Percentiles rank a stretch among this genome's conserved stretches.
Evolutionary conservation across 2,888 invertebrate species (phyloP).

Genomic region (Gnatocerus cornutus): DNA sequence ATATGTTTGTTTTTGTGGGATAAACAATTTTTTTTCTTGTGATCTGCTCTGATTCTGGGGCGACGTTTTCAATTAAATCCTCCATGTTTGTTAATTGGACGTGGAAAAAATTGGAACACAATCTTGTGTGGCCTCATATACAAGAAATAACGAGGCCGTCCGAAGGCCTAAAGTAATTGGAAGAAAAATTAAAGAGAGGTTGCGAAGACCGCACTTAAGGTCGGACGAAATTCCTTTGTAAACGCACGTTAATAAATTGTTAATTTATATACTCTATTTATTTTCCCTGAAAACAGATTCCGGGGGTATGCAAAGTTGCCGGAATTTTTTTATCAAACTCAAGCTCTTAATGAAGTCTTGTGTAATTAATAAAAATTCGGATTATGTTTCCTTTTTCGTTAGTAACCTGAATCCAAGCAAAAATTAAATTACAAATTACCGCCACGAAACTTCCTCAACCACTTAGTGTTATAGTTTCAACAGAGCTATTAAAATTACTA

Average conservation of each 20-base stretch:
- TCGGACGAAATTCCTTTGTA: conserved; percentile 16
- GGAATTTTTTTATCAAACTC: no score
- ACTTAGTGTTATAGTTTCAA: no score
- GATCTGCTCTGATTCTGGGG: not conserved
- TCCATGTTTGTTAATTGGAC: conserved; percentile 13
- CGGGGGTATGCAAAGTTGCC: no score
- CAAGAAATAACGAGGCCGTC: conserved; percentile 22
- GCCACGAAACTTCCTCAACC: no score
- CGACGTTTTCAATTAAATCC: conserved; percentile 13
- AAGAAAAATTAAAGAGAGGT: conserved; percentile 32
- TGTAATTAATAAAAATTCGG: no score
- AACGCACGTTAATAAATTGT: conserved; percentile 28
- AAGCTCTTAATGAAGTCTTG: no score
- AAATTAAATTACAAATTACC: no score
- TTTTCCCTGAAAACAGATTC: no score
- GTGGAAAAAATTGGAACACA: conserved; percentile 18
- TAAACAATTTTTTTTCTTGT: conserved; percentile 13
- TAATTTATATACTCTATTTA: conserved; percentile 7
- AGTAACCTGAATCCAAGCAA: no score
- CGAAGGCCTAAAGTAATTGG: conserved; percentile 26
- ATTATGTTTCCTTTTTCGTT: no score
- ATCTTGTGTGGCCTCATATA: conserved; percentile 26
- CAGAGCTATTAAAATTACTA: no score
- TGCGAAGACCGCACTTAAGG: conserved; percentile 24
- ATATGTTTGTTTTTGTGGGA: conserved; percentile 8